Conservation (phyloP, 2,113 vertebrate species). For the Aldabrachelys gigantea region DNA sequence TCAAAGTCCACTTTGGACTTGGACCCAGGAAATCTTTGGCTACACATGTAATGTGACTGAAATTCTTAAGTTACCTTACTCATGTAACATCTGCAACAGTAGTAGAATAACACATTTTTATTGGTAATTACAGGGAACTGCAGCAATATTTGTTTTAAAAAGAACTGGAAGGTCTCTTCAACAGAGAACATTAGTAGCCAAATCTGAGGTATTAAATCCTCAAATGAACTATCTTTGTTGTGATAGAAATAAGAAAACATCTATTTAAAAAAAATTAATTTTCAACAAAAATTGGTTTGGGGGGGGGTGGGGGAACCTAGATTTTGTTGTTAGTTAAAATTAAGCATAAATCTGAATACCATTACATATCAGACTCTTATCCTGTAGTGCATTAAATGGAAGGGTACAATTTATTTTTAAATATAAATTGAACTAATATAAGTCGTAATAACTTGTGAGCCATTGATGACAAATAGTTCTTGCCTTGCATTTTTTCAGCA, state of each 20-base stretch:
- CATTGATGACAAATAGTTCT: not conserved
- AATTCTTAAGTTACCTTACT: not conserved
- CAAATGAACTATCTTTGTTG: not conserved
- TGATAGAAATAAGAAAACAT: not conserved
- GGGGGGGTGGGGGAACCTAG: not conserved
- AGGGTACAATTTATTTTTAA: not conserved
- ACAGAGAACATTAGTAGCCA: not conserved
- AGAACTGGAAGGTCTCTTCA: not conserved
- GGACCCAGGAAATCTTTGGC: constrained; percentile 18
- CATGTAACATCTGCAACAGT: constrained; percentile 26
- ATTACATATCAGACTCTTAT: not conserved
- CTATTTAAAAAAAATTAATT: not conserved
- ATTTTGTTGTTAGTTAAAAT: no score
- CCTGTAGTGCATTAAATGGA: not conserved
- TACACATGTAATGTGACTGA: not conserved
- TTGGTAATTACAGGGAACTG: constrained; percentile 11
- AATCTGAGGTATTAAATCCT: not conserved
- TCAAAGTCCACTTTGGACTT: constrained; percentile 5
- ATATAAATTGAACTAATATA: not conserved
- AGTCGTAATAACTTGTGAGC: not conserved
- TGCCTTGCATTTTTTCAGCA: not conserved
- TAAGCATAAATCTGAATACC: no score
- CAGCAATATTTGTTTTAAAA: constrained; percentile 31
- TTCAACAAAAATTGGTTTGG: not conserved
- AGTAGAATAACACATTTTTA: constrained; percentile 22